Conservation (phyloP, 1,140 invertebrate species). For the Colletes gigas region DNA sequence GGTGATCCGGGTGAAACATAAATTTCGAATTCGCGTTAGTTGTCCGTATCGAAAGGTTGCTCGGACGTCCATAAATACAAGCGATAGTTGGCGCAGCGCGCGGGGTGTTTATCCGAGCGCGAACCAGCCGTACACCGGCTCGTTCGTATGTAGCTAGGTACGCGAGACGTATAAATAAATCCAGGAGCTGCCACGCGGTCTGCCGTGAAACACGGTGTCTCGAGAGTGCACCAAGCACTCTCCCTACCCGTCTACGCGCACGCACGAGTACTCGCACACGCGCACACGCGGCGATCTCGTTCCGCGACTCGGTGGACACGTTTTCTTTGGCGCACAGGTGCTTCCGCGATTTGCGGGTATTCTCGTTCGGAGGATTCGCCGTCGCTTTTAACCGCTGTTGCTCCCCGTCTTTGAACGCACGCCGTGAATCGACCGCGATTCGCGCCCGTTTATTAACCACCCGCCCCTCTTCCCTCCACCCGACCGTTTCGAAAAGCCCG, state of each 20-base stretch:
- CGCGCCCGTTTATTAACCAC: constrained; percentile 6
- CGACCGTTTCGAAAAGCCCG: neutral
- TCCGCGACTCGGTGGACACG: constrained; percentile 48
- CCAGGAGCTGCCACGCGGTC: constrained; percentile 78
- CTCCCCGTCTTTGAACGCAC: neutral
- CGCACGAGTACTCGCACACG: constrained; percentile 19
- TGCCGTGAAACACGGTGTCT: constrained; percentile 75
- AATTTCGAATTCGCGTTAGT: constrained; percentile 32
- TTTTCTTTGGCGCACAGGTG: constrained; percentile 68
- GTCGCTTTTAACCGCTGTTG: neutral
- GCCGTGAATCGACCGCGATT: constrained; percentile 19
- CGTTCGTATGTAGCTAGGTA: constrained; percentile 45
- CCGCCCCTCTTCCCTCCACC: neutral
- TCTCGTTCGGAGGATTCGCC: constrained; percentile 40
- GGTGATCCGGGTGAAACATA: neutral
- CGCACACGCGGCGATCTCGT: constrained; percentile 12
- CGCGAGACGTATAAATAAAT: constrained; percentile 72
- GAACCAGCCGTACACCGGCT: constrained; percentile 50
- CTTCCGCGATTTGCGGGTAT: constrained; percentile 68
- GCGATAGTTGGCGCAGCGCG: constrained; percentile 34
- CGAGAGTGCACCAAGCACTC: constrained; percentile 51
- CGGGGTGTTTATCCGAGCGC: constrained; percentile 51
- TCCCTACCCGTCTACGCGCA: neutral
- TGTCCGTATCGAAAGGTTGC: constrained; percentile 42
- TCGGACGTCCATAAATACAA: constrained; percentile 42